Base-by-base conservation (phyloP, 2,797 vertebrate species). In the Channallabes apus region DNA sequence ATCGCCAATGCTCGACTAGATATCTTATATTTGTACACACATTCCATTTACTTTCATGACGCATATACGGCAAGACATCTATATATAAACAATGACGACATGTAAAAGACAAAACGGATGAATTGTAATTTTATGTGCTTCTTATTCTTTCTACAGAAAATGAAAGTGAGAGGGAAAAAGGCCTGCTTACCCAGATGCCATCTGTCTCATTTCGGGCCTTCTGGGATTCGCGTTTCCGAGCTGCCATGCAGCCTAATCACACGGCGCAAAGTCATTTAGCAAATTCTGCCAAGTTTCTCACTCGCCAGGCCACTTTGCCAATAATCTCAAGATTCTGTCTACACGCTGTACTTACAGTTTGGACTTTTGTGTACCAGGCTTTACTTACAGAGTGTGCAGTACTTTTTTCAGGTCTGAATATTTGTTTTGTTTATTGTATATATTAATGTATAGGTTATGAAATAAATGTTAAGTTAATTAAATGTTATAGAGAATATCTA, bases 121-220 rank as follows among this genome's bases (percentile, higher is more conserved):
- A 15, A 54, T 6, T 56, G 14, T 72, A 22, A 68, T 29, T 4
- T 17, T n/a, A 22, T 6, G 24, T 38, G 46, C 82, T 77, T 54
- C 62, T 76, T 38, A 35, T n/a, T 76, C 27, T 71, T 81, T 80
- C 58, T 35, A 80, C 56, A 54, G 71, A n/a, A 78, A 67, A 84
- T 6, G 17, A 69, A 71, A 67, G 56, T 41, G 35, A 41, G 58
- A 27, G 41, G 11, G 20, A 56, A 77, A 27, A 56, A 68, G 29
- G 35, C 46, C 64, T 67, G 64, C 41, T n/a, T 65, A 80, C 62
- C 78, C 75, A 79, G 83, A 80, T 84, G 73, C 72, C 72, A 84
- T 84, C 83, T 84, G 76, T 84, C 83, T 71, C 69, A 64, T 80
- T 73, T 24, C 24, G 6, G 29, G 71, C 35, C 64, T 82, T 75